phyloP scores from a whole-genome alignment of 2,113 vertebrate species.

The Gymnogyps californianus region DNA sequence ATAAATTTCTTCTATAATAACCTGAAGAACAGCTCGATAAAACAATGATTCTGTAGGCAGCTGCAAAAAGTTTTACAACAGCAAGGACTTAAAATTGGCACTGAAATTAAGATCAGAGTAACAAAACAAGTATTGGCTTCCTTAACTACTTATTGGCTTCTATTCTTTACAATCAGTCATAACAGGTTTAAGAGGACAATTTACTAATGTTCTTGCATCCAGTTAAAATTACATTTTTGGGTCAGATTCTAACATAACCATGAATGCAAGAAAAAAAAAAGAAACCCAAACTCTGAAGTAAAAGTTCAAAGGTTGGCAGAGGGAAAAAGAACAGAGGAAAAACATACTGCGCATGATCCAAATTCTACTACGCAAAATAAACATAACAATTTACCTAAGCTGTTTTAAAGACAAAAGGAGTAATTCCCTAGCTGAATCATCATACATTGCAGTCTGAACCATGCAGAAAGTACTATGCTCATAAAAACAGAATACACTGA shows the following conservation, averaged over 20 bases:
- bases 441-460: background rate
- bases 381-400: background rate
- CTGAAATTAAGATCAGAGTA: background rate
- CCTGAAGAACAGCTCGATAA: constrained; percentile 93
- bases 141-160: background rate
- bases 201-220: constrained; percentile 8
- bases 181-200: background rate
- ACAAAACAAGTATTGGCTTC: background rate
- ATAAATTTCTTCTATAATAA: constrained; percentile 91
- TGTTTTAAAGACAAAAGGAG: background rate
- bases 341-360: background rate
- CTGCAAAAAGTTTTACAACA: constrained; percentile 71
- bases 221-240: background rate
- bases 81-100: constrained; percentile 21
- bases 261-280: background rate
- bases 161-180: background rate
- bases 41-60: constrained; percentile 93
- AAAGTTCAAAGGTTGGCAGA: background rate
- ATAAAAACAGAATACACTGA: background rate
- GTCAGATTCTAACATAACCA: background rate
- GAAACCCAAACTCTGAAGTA: background rate
- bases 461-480: background rate
- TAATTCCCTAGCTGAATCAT: background rate
- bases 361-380: background rate
- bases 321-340: background rate